Percentiles rank a stretch among this genome's conserved stretches.
Evolutionary conservation across 2,888 invertebrate genomes (phyloP).

Genomic region (Protonemura montana): DNA sequence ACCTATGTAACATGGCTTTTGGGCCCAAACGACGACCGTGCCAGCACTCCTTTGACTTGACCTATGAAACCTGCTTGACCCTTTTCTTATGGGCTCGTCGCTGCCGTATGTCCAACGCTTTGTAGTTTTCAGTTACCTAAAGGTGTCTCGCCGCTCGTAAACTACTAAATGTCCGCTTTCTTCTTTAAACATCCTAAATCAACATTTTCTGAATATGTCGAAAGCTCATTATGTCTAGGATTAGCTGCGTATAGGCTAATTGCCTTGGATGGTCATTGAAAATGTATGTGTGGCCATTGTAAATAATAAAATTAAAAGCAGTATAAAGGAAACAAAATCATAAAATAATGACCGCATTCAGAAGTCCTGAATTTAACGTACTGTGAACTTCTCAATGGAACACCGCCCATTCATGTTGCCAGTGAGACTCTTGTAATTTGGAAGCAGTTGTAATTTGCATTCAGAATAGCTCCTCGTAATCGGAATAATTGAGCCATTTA

Average conservation of each 20-base stretch:
- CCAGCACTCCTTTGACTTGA: background rate
- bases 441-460: background rate
- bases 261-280: background rate
- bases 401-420: background rate
- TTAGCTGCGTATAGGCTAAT: background rate
- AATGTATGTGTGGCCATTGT: background rate
- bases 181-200: background rate
- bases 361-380: background rate
- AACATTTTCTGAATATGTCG: background rate
- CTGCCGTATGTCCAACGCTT: background rate
- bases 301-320: background rate
- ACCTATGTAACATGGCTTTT: too few relatives aligned
- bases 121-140: background rate
- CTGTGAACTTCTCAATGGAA: background rate
- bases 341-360: background rate
- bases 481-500: too few relatives aligned
- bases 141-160: background rate
- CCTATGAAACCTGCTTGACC: slow-evolving; percentile 30
- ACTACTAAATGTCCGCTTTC: background rate
- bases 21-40: background rate
- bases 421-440: background rate
- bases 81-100: background rate
- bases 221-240: background rate
- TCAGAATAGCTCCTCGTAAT: too few relatives aligned
- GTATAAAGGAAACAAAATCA: background rate